Evolutionary conservation across 2,888 invertebrate genomes (phyloP).

Genomic region (Papilio gigon): DNA sequence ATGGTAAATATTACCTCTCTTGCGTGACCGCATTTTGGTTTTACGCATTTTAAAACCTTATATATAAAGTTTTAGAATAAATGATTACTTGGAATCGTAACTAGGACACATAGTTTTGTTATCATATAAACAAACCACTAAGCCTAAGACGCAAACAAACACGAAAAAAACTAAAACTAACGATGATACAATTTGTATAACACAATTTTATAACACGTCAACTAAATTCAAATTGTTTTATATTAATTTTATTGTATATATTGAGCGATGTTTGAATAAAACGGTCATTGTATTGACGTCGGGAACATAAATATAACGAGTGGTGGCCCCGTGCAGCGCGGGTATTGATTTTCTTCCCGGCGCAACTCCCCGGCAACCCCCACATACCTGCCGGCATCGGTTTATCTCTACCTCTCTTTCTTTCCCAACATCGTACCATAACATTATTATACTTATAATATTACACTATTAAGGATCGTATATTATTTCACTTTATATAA

Average conservation of each 20-base stretch:
- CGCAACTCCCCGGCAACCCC: not conserved
- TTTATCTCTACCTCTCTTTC: constrained; percentile 11
- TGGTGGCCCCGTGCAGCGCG: not conserved
- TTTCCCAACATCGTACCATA: not conserved
- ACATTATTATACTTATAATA: not conserved
- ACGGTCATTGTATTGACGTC: constrained; percentile 15
- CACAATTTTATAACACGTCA: constrained; percentile 2
- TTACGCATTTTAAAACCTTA: not conserved
- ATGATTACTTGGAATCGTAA: not conserved
- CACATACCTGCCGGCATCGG: not conserved
- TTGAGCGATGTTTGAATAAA: not conserved
- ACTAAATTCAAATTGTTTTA: not conserved
- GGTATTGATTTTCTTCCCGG: constrained; percentile 23
- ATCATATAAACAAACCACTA: constrained; percentile 2
- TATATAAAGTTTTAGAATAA: not conserved
- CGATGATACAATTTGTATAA: not conserved
- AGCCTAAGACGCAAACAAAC: constrained; percentile 2
- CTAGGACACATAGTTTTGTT: constrained; percentile 2
- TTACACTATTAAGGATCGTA: not conserved
- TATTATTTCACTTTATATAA: not conserved
- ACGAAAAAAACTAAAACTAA: not conserved
- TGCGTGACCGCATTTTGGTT: constrained; percentile 10
- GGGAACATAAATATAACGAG: constrained; percentile 19
- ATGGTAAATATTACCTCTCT: constrained; percentile 11
- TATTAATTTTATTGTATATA: not conserved